phyloP scores from a whole-genome alignment of 2,113 vertebrate genomes.

The Dromas ardeola region DNA sequence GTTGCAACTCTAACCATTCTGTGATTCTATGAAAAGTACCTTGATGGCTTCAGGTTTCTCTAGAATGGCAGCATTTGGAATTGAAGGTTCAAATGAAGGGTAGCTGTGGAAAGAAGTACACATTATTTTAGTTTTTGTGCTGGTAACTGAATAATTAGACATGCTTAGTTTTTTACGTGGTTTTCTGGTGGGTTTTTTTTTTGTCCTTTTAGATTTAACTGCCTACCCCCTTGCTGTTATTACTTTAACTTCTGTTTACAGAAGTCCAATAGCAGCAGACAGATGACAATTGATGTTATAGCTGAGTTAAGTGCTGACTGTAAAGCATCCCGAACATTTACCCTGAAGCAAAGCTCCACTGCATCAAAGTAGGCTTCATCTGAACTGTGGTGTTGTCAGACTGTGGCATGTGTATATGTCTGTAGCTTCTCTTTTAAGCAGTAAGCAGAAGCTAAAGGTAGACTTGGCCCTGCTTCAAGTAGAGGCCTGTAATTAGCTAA shows the following conservation, averaged over 20 bases:
- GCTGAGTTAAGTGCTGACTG: neutral
- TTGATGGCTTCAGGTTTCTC: neutral
- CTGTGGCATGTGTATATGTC: neutral
- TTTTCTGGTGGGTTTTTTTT: neutral
- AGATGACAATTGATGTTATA: neutral
- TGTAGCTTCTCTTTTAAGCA: conserved; percentile 5
- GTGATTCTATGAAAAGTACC: neutral
- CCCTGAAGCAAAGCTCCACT: neutral
- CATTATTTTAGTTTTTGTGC: neutral
- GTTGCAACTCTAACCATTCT: neutral
- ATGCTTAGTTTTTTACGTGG: neutral
- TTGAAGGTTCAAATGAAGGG: neutral
- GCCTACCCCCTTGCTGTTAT: neutral
- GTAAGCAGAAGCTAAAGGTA: conserved; percentile 9
- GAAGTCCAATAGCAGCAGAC: neutral
- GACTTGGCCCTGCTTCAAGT: conserved; percentile 6
- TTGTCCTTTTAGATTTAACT: neutral
- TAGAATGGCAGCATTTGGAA: neutral
- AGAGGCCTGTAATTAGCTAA: neutral
- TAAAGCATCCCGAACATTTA: neutral
- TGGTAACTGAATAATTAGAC: neutral
- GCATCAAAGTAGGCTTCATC: neutral
- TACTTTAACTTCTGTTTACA: neutral
- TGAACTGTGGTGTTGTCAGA: neutral
- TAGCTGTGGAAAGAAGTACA: neutral